Evolutionary conservation across 2,113 vertebrate genomes (phyloP).

Genomic region (Caranx ignobilis): DNA sequence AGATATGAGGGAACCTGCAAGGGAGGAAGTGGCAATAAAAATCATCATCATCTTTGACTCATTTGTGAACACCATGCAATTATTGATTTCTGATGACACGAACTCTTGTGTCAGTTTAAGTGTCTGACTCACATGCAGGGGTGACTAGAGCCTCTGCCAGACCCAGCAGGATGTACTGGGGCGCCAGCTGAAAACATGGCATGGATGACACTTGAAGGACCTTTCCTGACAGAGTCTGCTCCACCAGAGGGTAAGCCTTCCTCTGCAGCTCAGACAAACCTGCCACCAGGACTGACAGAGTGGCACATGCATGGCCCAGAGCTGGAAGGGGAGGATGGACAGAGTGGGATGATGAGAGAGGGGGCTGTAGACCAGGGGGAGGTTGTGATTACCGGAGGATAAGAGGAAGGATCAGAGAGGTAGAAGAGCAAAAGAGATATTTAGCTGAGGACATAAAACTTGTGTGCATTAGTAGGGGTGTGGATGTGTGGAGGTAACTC

Average conservation of each 20-base stretch:
- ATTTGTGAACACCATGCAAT: neutral
- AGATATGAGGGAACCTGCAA: conserved; percentile 88
- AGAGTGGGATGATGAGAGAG: conserved; percentile 62
- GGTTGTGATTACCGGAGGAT: conserved; percentile 33
- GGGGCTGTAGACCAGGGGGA: conserved; percentile 49
- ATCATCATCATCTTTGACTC: neutral
- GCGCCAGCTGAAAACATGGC: conserved; percentile 89
- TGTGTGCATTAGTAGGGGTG: neutral
- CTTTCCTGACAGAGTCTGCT: conserved; percentile 88
- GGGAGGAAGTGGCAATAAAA: conserved; percentile 28
- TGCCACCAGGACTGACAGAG: conserved; percentile 86
- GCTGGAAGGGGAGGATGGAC: conserved; percentile 79
- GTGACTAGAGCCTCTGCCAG: conserved; percentile 92
- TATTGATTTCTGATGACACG: too few species aligned
- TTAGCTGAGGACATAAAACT: conserved; percentile 23
- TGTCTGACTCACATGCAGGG: conserved; percentile 88
- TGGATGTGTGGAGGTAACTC: conserved; percentile 52
- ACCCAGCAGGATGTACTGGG: conserved; percentile 92
- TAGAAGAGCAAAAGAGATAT: conserved; percentile 37
- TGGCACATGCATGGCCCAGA: conserved; percentile 87
- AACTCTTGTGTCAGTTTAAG: accelerated
- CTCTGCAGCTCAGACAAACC: conserved; percentile 90
- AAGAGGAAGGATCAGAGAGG: conserved; percentile 20
- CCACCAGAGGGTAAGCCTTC: conserved; percentile 85
- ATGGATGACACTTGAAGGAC: conserved; percentile 90